Conservation (phyloP, 2,797 vertebrate species). For the Alectoris magna region DNA sequence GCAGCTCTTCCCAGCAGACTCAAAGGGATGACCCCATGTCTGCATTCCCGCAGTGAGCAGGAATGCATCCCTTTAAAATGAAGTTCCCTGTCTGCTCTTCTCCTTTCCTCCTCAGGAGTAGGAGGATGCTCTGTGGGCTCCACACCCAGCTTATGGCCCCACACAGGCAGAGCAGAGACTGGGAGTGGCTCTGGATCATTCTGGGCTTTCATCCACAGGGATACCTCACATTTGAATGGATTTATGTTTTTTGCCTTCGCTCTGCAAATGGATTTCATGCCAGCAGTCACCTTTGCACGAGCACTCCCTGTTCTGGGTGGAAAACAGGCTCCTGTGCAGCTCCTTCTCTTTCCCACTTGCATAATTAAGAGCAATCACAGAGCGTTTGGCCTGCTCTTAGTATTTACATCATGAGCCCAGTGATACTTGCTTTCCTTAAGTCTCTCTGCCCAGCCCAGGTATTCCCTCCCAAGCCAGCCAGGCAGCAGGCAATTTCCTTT, state of each 20-base stretch:
- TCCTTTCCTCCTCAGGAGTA: neutral
- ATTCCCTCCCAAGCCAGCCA: neutral
- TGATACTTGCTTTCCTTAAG: neutral
- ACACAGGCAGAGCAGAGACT: neutral
- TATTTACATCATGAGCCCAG: neutral
- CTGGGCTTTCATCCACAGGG: neutral
- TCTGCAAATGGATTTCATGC: accelerated
- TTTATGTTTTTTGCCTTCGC: accelerated
- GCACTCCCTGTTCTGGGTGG: neutral
- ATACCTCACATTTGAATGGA: neutral
- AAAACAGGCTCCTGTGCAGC: neutral
- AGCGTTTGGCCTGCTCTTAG: neutral
- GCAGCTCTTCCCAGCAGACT: neutral
- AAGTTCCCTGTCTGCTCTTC: neutral
- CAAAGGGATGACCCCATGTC: neutral
- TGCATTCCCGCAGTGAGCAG: neutral
- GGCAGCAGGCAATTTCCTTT: neutral
- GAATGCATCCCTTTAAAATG: neutral
- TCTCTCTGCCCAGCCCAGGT: neutral
- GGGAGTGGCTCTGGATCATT: accelerated
- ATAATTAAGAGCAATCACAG: neutral
- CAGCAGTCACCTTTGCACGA: neutral
- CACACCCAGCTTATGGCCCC: accelerated
- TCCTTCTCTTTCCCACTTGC: neutral
- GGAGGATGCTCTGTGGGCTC: accelerated